Evolutionary conservation across 1,140 invertebrate genomes (phyloP).

Genomic region (Cotesia typhae): DNA sequence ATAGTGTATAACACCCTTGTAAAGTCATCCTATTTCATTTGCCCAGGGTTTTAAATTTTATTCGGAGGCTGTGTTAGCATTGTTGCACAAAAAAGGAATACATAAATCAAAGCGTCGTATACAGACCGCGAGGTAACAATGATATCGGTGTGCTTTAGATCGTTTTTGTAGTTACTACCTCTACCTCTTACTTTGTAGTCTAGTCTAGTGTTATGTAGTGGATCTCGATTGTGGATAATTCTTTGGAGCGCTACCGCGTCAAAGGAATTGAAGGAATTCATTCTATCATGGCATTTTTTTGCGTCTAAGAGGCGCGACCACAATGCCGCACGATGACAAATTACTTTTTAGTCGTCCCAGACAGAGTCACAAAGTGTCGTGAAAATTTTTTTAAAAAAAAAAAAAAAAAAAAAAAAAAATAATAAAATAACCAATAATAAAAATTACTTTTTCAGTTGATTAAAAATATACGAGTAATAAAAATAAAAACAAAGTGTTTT

Average conservation of each 20-base stretch:
- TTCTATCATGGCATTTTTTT: slow-evolving; percentile 26
- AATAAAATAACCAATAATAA: too few species aligned
- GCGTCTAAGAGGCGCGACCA: slow-evolving; percentile 59
- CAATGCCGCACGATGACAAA: slow-evolving; percentile 64
- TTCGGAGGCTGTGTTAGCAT: slow-evolving; percentile 45
- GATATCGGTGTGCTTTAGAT: slow-evolving; percentile 36
- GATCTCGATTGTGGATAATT: neutral
- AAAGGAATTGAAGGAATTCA: slow-evolving; percentile 34
- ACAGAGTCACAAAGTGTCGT: too few species aligned
- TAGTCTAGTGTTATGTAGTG: slow-evolving; percentile 4
- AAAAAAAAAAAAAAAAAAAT: neutral
- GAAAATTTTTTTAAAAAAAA: neutral
- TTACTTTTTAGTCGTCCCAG: slow-evolving; percentile 45
- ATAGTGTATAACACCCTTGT: slow-evolving; percentile 46
- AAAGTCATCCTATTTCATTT: slow-evolving; percentile 40
- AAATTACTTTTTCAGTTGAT: neutral
- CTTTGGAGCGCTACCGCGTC: slow-evolving; percentile 17
- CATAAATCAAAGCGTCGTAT: slow-evolving; percentile 58
- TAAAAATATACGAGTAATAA: neutral
- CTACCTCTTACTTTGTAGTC: too few species aligned
- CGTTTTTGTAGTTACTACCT: slow-evolving; percentile 10
- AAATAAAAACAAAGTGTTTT: neutral
- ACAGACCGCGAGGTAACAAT: slow-evolving; percentile 39
- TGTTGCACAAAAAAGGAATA: slow-evolving; percentile 53
- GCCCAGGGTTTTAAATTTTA: slow-evolving; percentile 51